Evolutionary conservation across 2,888 invertebrate genomes (phyloP).

Genomic region (Archips xylosteana): DNA sequence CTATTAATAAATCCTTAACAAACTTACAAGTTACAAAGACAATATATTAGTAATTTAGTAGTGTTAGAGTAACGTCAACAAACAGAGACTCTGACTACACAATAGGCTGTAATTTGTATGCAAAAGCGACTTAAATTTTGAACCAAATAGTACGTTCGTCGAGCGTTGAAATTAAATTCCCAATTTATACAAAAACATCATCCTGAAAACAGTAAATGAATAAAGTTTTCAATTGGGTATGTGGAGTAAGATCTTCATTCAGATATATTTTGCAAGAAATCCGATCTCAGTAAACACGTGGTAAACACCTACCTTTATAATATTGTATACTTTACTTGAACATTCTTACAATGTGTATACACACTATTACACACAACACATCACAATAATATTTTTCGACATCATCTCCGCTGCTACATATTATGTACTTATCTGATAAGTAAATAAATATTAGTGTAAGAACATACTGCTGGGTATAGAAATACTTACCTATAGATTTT

Average conservation of each 20-base stretch:
- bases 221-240: not conserved
- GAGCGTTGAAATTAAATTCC: not conserved
- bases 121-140: conserved; percentile 51
- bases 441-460: not conserved
- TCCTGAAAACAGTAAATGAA: not conserved
- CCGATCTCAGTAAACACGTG: not conserved
- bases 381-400: too few species aligned
- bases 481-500: not conserved
- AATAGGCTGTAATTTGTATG: conserved; percentile 7
- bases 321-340: not conserved
- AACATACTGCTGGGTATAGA: not conserved
- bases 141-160: conserved; percentile 55
- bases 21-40: not conserved
- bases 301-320: not conserved
- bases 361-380: too few species aligned
- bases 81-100: not conserved
- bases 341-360: too few species aligned
- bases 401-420: not conserved
- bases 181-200: not conserved
- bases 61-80: not conserved
- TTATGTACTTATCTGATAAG: too few species aligned
- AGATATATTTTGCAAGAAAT: not conserved
- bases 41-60: not conserved
- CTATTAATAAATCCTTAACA: not conserved
- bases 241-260: not conserved